These are phyloP conservation scores for Wiebesia pumilae DNA, from an alignment of 1,140 invertebrate genomes.

Conservation along the genomic window DNA sequence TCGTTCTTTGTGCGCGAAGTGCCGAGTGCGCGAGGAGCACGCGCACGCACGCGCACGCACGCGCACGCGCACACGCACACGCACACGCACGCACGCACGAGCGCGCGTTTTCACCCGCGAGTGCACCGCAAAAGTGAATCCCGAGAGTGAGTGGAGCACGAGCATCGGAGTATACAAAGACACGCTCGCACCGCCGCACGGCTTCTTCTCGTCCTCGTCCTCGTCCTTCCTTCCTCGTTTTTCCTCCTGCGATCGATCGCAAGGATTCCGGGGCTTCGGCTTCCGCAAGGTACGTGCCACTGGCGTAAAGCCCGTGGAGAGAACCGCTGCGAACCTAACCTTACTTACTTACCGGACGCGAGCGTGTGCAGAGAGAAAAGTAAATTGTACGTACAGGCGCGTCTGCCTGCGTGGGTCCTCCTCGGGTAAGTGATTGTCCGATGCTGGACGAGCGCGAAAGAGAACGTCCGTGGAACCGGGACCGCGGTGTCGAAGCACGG, in stretches of 20 bases:
- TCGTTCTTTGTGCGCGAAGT: neutral
- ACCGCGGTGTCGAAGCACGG: too few relatives aligned
- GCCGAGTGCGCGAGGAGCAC: neutral
- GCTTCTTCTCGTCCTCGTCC: neutral
- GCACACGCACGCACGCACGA: neutral
- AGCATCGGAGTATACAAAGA: neutral
- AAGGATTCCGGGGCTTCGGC: slow-evolving; percentile 13
- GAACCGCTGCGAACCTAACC: slow-evolving; percentile 27
- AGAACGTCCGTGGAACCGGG: neutral
- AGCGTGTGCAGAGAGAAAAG: slow-evolving; percentile 7
- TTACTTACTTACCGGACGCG: slow-evolving; percentile 18
- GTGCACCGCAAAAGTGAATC: too few relatives aligned
- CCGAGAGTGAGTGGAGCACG: neutral
- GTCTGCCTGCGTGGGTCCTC: neutral
- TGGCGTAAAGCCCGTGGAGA: neutral
- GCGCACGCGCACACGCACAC: neutral
- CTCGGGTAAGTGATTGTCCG: neutral
- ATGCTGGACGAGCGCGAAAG: neutral
- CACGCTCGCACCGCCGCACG: neutral
- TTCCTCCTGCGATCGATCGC: slow-evolving; percentile 25
- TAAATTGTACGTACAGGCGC: neutral
- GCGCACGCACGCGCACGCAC: neutral
- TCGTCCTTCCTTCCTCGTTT: neutral
- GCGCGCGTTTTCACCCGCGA: neutral
- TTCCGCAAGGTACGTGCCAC: slow-evolving; percentile 24